Base-by-base conservation (phyloP, 2,888 invertebrate species). In the Timandra comae region DNA sequence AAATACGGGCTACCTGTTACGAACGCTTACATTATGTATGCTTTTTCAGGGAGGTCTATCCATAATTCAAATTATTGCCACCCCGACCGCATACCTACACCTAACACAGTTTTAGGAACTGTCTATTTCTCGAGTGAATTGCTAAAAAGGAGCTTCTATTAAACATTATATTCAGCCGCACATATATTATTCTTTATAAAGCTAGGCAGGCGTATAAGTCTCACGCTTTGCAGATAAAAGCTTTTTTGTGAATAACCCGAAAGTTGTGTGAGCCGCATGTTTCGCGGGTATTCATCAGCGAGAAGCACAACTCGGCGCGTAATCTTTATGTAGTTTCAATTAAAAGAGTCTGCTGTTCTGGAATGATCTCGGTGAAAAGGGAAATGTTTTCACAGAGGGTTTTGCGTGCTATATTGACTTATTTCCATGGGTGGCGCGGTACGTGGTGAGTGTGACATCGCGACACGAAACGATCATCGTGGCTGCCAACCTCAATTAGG, bases 401-500 rank as follows among this genome's bases (percentile, higher is more conserved):
- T 37, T 24, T 7, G 31, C 21, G 24, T 45, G 45, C 31, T 33
- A 27, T 35, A 32, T 36, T 41, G 43, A 43, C 35, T 43, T 46
- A 41, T 46, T 46, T 45, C 29, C 30, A 32, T 41, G 30, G 32
- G 27, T 27, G 29, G 26, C 12, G 30, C 45, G 46, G 42, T n/a
- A 16, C 3, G 16, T 45, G 44, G 41, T 46, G 37, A 44, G 40
- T 41, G 38, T 44, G 33, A 35, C 39, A 34, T 30, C 35, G 32
- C 38, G 28, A 30, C 25, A 36, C 27, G 22, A 42, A 43, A 35
- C 35, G 24, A 40, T 33, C 29, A 47, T 38, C 38, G 33, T 42
- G 35, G 46, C 43, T 48, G 45, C 33, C 28, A 45, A 38, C 43
- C 43, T 45, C 46, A 54, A 59, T 59, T 54, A 51, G 35, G 33